Percentiles rank a stretch among this genome's conserved stretches.
phyloP scores from a whole-genome alignment of 2,797 vertebrate genomes.

The Sphaeramia orbicularis region DNA sequence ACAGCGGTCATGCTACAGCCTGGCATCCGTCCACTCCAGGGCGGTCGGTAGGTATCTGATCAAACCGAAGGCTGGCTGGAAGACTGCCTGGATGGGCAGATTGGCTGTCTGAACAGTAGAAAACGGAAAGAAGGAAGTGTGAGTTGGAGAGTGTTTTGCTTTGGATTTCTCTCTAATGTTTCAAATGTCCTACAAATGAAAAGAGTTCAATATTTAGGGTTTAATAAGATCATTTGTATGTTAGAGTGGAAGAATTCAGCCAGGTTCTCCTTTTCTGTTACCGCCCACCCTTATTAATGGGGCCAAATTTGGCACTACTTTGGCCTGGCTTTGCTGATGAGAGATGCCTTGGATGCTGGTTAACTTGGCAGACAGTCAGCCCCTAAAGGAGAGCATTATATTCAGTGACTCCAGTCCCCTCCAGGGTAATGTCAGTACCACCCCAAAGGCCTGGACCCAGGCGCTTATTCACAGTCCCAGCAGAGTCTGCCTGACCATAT shows the following conservation, averaged over 20 bases:
- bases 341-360: constrained; percentile 59
- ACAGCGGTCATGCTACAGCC: constrained; percentile 51
- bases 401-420: constrained; percentile 51
- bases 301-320: constrained; percentile 35
- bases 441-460: constrained; percentile 43
- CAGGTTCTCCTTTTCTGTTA: constrained; percentile 24
- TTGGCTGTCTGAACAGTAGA: constrained; percentile 46
- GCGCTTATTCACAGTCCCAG: constrained; percentile 23
- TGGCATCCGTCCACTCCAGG: constrained; percentile 65
- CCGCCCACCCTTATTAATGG: constrained; percentile 34
- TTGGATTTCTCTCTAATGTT: not conserved
- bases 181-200: constrained; percentile 30
- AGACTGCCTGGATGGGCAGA: constrained; percentile 37
- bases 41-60: constrained; percentile 60
- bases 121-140: constrained; percentile 31
- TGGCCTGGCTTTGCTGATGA: constrained; percentile 38
- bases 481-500: constrained; percentile 17
- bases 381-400: constrained; percentile 60
- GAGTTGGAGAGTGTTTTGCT: constrained; percentile 21
- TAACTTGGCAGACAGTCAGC: constrained; percentile 60
- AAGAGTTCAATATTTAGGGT: constrained; percentile 34
- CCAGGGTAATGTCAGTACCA: constrained; percentile 70
- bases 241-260: constrained; percentile 25
- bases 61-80: constrained; percentile 47
- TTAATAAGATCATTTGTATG: constrained; percentile 50